Evolutionary conservation across 1,140 invertebrate genomes (phyloP), one percentile per base, ranked within the genome.

Genomic region (Cyrtorhinus lividipennis): DNA sequence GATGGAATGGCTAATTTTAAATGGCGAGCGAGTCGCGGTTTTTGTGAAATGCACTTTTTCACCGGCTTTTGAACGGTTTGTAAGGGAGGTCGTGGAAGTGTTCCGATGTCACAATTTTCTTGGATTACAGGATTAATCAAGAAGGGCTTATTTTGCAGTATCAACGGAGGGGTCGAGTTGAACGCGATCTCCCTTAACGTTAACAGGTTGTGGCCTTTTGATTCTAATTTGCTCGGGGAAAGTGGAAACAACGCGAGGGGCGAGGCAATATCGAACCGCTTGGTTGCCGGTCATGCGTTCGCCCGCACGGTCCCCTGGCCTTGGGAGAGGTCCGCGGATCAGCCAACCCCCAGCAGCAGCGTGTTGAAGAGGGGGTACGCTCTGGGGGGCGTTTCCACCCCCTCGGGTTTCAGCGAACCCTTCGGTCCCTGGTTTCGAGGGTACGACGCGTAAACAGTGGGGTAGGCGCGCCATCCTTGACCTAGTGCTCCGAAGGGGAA

Each of bases 201-300:
- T 53, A 53, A 53, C 48, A 53, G 48, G 48, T 53, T 53, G 48
- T 53, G 20, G 38, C 38, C n/a, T 38, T 38, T 5, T 5, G 30
- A 38, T 38, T 38, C 30, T 38, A 38, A 38, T 38, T 38, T 38
- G 30, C 30, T 38, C 12, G 48, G 38, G 38, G 48, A 53, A 22
- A 22, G 48, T 12, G 48, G 18, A 53, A n/a, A 44, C n/a, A n/a
- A 53, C 48, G 12, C 10, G 8, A 10, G 48, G 10, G 48, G 48
- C 10, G 48, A 22, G 20, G 48, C 12, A 53, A 53, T 53, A 53
- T 53, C 48, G 48, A 53, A 53, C 48, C 48, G 48, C 48, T 53
- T 38, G 12, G 12, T 53, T 20, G 8, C 18, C 10, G 48, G 48
- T 53, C 48, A 53, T 53, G 48, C 48, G 48, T 53, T 22, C 48